Conservation (phyloP, 2,113 vertebrate genomes). For the Mus pahari region DNA sequence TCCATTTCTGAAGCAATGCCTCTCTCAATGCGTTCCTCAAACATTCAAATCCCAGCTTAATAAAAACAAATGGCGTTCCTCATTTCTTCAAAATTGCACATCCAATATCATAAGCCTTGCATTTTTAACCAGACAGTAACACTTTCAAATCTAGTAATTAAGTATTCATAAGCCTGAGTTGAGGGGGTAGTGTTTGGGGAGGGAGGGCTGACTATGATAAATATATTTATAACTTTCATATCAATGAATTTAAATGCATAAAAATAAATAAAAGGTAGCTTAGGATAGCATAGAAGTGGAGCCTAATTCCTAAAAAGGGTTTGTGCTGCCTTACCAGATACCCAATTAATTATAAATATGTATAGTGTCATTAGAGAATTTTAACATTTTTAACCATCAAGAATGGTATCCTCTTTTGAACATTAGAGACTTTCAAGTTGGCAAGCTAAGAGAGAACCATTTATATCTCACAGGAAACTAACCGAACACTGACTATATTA, state of each 20-base stretch:
- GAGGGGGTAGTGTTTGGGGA: constrained; percentile 59
- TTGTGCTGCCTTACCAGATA: neutral
- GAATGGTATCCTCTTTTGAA: constrained; percentile 37
- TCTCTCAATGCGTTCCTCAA: constrained; percentile 85
- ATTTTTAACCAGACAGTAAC: constrained; percentile 82
- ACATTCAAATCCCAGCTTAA: constrained; percentile 91
- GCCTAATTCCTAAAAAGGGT: neutral
- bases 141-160: constrained; percentile 85
- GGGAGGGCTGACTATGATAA: constrained; percentile 72
- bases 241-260: constrained; percentile 78
- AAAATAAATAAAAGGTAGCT: constrained; percentile 72
- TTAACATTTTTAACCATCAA: constrained; percentile 7
- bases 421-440: constrained; percentile 39
- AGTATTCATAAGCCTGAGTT: constrained; percentile 77
- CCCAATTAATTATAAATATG: constrained; percentile 23
- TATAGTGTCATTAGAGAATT: neutral
- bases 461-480: neutral
- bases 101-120: constrained; percentile 82
- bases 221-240: constrained; percentile 80
- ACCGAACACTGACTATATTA: neutral
- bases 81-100: constrained; percentile 86
- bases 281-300: constrained; percentile 75
- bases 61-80: constrained; percentile 89
- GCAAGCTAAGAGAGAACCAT: constrained; percentile 35
- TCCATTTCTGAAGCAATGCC: constrained; percentile 86